phyloP scores from a whole-genome alignment of 2,797 vertebrate genomes.

The Varecia variegata region DNA sequence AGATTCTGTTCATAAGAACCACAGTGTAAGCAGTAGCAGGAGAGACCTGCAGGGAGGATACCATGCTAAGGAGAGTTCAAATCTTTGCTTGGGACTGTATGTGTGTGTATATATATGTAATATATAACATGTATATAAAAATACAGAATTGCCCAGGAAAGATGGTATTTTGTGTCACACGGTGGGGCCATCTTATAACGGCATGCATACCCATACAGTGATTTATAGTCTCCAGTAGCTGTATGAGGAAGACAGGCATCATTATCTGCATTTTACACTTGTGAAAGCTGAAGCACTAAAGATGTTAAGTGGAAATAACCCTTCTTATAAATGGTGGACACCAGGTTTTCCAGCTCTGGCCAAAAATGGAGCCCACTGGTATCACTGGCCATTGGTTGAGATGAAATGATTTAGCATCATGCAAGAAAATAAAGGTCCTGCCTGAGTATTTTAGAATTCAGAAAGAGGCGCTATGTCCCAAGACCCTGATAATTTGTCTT shows the following conservation, averaged over 20 bases:
- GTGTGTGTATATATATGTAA: no score
- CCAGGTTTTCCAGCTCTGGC: not conserved
- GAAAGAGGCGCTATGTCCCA: slow-evolving; percentile 4
- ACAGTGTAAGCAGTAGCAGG: not conserved
- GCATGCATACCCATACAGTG: not conserved
- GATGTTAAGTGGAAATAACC: not conserved
- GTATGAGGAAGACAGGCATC: not conserved
- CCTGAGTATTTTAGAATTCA: slow-evolving; percentile 43
- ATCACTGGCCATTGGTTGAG: not conserved
- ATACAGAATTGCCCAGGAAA: not conserved
- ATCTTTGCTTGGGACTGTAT: not conserved
- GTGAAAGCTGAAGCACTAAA: not conserved
- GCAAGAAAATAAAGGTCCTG: not conserved
- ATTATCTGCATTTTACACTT: not conserved
- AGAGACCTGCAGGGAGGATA: not conserved
- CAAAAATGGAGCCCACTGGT: not conserved
- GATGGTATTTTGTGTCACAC: not conserved
- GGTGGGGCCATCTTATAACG: not conserved
- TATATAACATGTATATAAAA: not conserved
- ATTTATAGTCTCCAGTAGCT: not conserved
- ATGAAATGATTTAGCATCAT: not conserved
- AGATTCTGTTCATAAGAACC: not conserved
- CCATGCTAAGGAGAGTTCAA: not conserved
- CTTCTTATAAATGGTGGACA: not conserved
- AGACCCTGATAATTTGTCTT: slow-evolving; percentile 38